A percentile compares a stretch with the other conserved stretches of the same genome.
These are phyloP conservation scores for Bufo bufo DNA, from an alignment of 2,113 vertebrate genomes.

Conservation along the genomic window DNA sequence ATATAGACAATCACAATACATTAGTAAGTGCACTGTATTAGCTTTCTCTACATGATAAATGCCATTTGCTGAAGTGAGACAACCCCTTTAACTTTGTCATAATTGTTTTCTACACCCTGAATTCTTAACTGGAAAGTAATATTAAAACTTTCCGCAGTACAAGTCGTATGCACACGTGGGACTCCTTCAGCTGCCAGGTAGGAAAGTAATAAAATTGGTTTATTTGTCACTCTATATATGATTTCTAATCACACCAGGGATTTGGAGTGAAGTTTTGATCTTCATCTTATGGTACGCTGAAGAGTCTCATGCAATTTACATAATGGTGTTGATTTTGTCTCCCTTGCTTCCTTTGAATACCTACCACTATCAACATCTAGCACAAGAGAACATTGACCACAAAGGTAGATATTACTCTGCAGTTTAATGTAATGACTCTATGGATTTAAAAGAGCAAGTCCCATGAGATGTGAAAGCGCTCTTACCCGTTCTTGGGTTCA, in stretches of 20 bases:
- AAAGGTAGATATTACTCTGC: background rate
- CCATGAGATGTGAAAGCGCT: no score
- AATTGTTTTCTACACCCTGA: background rate
- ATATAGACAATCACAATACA: no score
- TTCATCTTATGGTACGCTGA: background rate
- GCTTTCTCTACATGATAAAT: no score
- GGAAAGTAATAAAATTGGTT: constrained; percentile 30
- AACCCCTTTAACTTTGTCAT: background rate
- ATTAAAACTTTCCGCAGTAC: background rate
- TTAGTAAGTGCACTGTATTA: no score
- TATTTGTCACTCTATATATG: constrained; percentile 30
- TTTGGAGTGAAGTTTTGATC: constrained; percentile 12
- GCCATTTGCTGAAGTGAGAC: no score
- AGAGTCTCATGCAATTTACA: constrained; percentile 31
- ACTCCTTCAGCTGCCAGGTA: background rate
- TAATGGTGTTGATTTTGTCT: constrained; percentile 20
- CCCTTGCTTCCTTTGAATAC: background rate
- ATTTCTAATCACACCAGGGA: constrained; percentile 20
- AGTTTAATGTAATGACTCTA: background rate
- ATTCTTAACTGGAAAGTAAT: background rate
- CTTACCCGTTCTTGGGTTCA: no score
- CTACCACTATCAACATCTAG: background rate
- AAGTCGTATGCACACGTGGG: background rate
- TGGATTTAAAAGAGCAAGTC: background rate
- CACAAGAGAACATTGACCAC: background rate